phyloP scores from a whole-genome alignment of 1,140 invertebrate species.

The Dinothrombium tinctorium region DNA sequence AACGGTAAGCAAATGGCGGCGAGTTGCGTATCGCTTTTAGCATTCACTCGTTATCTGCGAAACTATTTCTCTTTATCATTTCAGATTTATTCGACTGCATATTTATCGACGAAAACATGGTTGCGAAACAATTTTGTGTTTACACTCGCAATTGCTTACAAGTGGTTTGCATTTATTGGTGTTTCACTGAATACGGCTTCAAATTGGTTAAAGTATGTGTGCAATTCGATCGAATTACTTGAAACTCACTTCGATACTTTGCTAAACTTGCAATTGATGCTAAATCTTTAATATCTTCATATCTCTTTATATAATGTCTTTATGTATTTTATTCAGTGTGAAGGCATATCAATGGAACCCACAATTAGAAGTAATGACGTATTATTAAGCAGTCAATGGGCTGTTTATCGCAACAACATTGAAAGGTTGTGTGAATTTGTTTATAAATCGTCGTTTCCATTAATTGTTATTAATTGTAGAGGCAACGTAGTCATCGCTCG shows the following conservation, averaged over 20 bases:
- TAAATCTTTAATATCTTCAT: not conserved
- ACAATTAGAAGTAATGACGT: not conserved
- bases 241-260: too few species aligned
- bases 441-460: not conserved
- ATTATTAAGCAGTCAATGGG: not conserved
- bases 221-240: too few species aligned
- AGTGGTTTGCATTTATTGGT: not conserved
- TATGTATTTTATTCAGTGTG: not conserved
- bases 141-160: not conserved
- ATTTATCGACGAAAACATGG: too few species aligned
- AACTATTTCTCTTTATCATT: too few species aligned
- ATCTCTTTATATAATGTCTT: not conserved
- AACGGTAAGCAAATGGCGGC: too few species aligned
- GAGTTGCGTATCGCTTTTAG: too few species aligned
- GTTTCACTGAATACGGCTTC: not conserved
- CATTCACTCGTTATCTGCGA: too few species aligned
- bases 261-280: too few species aligned
- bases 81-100: too few species aligned
- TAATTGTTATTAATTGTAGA: not conserved
- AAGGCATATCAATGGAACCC: not conserved
- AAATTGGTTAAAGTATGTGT: not conserved
- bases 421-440: not conserved
- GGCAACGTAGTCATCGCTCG: slow-evolving; percentile 21
- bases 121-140: too few species aligned
- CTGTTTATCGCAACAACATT: not conserved